A percentile compares a stretch with the other conserved stretches of the same genome.
Conservation (phyloP, 2,797 vertebrate species). For the Australoheros facetus region DNA sequence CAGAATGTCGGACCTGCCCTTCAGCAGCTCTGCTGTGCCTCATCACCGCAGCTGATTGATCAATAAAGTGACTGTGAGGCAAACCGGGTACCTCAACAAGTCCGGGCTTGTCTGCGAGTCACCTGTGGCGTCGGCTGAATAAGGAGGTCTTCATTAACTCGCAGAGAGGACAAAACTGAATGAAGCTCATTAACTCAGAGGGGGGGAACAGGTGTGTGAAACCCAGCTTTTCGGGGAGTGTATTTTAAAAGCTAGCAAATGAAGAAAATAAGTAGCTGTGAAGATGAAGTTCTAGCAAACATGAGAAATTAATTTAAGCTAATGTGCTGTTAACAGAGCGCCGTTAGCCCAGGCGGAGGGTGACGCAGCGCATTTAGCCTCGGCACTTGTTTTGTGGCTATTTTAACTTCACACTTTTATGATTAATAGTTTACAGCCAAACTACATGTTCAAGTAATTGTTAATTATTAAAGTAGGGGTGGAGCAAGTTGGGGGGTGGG, state of each 20-base stretch:
- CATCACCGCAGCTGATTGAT: slow-evolving; percentile 42
- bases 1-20: background rate
- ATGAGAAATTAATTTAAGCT: background rate
- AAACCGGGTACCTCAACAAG: slow-evolving; percentile 30
- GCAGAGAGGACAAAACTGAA: background rate
- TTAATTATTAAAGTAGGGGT: background rate
- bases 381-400: background rate
- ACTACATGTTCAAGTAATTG: background rate
- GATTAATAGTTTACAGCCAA: background rate
- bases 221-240: background rate
- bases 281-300: background rate
- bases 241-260: background rate
- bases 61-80: slow-evolving; percentile 49
- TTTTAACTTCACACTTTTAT: background rate
- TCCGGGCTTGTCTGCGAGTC: slow-evolving; percentile 46
- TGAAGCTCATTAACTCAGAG: slow-evolving; percentile 28
- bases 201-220: slow-evolving; percentile 48
- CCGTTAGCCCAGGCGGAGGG: background rate
- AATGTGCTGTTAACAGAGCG: background rate
- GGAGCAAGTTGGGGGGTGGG: background rate
- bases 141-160: slow-evolving; percentile 25
- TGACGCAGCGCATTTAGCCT: background rate
- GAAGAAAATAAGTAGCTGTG: slow-evolving; percentile 6
- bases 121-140: slow-evolving; percentile 33
- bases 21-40: background rate